These are phyloP conservation scores for Melanotaenia boesemani DNA, from an alignment of 2,797 vertebrate species.

Conservation along the genomic window DNA sequence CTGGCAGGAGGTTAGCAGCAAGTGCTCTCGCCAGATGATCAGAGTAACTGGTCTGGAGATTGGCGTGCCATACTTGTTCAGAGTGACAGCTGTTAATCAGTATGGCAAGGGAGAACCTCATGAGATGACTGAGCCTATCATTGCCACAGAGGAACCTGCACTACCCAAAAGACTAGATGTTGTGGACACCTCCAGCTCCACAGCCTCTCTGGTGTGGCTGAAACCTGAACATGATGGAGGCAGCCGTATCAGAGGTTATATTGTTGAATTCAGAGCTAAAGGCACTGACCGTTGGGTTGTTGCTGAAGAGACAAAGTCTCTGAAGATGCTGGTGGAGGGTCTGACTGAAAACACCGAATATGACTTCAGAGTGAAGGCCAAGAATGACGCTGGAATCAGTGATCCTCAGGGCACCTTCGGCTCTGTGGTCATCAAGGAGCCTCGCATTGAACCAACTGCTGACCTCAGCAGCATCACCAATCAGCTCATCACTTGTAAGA, in stretches of 20 bases:
- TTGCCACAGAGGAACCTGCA: slow-evolving; percentile 96
- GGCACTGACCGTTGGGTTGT: slow-evolving; percentile 90
- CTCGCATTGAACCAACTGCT: slow-evolving; percentile 96
- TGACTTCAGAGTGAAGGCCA: slow-evolving; percentile 95
- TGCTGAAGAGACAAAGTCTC: slow-evolving; percentile 91
- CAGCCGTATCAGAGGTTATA: slow-evolving; percentile 93
- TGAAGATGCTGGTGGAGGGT: slow-evolving; percentile 92
- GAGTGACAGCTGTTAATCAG: slow-evolving; percentile 95
- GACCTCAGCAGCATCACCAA: slow-evolving; percentile 97
- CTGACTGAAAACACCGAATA: slow-evolving; percentile 95
- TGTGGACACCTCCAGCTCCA: slow-evolving; percentile 92
- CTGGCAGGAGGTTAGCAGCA: slow-evolving; percentile 93
- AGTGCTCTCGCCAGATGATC: slow-evolving; percentile 92
- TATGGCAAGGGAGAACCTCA: slow-evolving; percentile 93
- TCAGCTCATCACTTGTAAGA: slow-evolving; percentile 96
- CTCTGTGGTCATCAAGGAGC: slow-evolving; percentile 97
- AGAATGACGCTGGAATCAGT: slow-evolving; percentile 94
- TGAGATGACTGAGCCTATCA: slow-evolving; percentile 93
- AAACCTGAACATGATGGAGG: slow-evolving; percentile 99
- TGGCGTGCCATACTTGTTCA: slow-evolving; percentile 91
- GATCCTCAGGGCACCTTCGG: slow-evolving; percentile 92
- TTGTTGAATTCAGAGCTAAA: slow-evolving; percentile 93
- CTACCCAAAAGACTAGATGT: slow-evolving; percentile 96
- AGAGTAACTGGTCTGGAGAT: slow-evolving; percentile 89
- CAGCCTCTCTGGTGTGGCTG: slow-evolving; percentile 94